Percentiles rank a stretch among this genome's conserved stretches.
Conservation (phyloP, 1,140 invertebrate species). For the Leptonema lineaticorne region DNA sequence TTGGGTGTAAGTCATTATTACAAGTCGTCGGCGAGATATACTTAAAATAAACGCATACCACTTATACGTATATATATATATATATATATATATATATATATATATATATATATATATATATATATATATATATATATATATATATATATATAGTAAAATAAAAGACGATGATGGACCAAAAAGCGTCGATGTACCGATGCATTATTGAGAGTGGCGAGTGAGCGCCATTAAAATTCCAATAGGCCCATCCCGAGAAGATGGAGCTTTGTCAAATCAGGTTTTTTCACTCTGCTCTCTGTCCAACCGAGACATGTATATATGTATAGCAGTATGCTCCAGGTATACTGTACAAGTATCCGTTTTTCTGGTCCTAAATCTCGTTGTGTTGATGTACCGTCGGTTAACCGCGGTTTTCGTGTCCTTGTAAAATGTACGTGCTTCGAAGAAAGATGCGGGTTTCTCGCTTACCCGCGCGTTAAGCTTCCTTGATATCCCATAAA, state of each 20-base stretch:
- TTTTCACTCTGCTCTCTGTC: slow-evolving; percentile 31
- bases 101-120: too few species aligned
- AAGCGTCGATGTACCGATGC: not conserved
- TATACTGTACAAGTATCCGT: not conserved
- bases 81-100: too few species aligned
- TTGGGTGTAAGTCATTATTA: slow-evolving; percentile 13
- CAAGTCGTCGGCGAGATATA: too few species aligned
- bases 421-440: too few species aligned
- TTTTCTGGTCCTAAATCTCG: not conserved
- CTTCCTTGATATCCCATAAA: not conserved
- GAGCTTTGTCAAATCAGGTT: slow-evolving; percentile 39
- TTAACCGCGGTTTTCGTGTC: slow-evolving; percentile 2
- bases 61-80: too few species aligned
- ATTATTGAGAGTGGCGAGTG: slow-evolving; percentile 2
- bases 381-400: not conserved
- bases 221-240: slow-evolving; percentile 40
- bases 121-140: too few species aligned
- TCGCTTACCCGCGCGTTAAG: slow-evolving; percentile 33
- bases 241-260: slow-evolving; percentile 9
- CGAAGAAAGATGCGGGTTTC: slow-evolving; percentile 17
- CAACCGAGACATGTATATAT: not conserved
- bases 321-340: not conserved
- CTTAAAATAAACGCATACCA: too few species aligned
- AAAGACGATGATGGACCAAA: too few species aligned
- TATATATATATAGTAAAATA: not conserved